A percentile compares a stretch with the other conserved stretches of the same genome.
phyloP scores from a whole-genome alignment of 2,113 vertebrate genomes.

The Macrotus californicus region DNA sequence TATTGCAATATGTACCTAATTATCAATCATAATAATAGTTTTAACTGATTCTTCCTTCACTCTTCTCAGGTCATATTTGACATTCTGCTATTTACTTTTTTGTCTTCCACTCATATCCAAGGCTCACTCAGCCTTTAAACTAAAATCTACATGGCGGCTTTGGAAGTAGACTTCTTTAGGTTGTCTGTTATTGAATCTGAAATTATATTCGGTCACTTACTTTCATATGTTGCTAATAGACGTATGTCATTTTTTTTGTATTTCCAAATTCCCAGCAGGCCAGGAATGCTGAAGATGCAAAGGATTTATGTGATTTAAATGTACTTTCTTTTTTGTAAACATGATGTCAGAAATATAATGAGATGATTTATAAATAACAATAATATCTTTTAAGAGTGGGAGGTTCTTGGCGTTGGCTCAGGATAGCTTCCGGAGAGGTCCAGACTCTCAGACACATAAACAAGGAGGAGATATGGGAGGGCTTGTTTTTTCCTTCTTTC shows the following conservation, averaged over 20 bases:
- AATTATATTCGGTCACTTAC: background rate
- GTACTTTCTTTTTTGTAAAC: background rate
- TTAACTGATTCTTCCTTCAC: background rate
- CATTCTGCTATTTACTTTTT: background rate
- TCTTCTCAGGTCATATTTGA: background rate
- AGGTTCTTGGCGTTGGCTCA: background rate
- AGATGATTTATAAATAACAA: background rate
- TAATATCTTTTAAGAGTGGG: background rate
- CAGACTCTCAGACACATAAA: constrained; percentile 17
- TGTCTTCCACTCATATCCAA: background rate
- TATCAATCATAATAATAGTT: background rate
- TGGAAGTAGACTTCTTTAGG: background rate
- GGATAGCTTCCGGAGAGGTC: background rate
- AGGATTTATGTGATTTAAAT: background rate
- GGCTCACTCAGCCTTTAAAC: background rate
- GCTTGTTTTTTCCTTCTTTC: background rate
- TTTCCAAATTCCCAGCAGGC: background rate
- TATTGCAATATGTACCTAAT: background rate
- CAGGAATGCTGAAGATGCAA: background rate
- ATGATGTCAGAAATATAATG: background rate
- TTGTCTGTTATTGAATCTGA: background rate
- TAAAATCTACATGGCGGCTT: background rate
- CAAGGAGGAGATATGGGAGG: background rate
- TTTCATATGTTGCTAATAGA: background rate
- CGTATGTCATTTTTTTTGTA: background rate